Evolutionary conservation across 2,888 invertebrate genomes (phyloP).

Genomic region (Aphrophora alni): DNA sequence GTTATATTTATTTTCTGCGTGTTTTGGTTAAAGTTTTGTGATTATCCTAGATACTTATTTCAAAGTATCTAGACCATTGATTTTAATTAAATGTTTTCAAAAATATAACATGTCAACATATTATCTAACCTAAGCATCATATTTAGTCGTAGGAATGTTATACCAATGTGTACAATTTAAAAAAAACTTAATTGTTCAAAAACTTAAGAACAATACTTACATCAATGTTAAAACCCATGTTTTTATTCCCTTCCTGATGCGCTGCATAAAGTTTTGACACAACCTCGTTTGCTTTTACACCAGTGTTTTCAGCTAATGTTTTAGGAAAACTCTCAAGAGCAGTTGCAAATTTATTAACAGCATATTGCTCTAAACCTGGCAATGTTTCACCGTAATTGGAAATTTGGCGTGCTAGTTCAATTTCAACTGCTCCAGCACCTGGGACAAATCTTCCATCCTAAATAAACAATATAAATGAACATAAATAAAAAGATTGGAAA

Average conservation of each 20-base stretch:
- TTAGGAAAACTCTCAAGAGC: conserved; percentile 92
- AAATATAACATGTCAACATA: too few relatives aligned
- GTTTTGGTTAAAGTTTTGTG: too few relatives aligned
- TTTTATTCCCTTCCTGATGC: conserved; percentile 88
- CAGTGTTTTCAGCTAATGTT: conserved; percentile 93
- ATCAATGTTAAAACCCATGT: conserved; percentile 87
- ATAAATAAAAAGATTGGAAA: conserved; percentile 37
- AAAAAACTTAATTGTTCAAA: too few relatives aligned
- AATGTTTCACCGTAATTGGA: conserved; percentile 88
- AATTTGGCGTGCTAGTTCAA: conserved; percentile 86
- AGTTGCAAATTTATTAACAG: conserved; percentile 89
- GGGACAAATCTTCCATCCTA: conserved; percentile 74
- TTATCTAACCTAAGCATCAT: too few relatives aligned
- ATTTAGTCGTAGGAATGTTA: too few relatives aligned
- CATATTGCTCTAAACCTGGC: conserved; percentile 96
- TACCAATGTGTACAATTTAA: too few relatives aligned
- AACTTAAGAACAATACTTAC: too few relatives aligned
- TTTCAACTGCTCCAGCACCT: conserved; percentile 95
- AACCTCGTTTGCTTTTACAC: conserved; percentile 85
- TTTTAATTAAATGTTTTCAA: too few relatives aligned
- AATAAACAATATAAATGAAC: conserved; percentile 23
- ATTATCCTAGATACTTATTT: too few relatives aligned
- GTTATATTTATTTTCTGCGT: too few relatives aligned
- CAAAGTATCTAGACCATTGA: too few relatives aligned
- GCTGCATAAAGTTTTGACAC: conserved; percentile 89